Evolutionary conservation across 2,888 invertebrate species (phyloP), one percentile per base, ranked within the genome.

Genomic region (Drosophila stalkeri): DNA sequence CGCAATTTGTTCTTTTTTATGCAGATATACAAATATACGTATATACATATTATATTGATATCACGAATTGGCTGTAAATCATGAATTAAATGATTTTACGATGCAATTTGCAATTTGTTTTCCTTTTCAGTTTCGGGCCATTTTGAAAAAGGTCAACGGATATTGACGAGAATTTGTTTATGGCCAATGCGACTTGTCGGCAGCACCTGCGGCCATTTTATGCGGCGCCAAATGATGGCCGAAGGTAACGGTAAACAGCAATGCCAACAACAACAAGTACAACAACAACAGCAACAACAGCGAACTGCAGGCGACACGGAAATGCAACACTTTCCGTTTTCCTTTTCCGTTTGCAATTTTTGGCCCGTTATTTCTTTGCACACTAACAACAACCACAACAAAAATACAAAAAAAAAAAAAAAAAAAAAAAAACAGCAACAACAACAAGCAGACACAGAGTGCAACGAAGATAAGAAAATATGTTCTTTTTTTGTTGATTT

Each of bases 291-390:
- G 31, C 39, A 71, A 35, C 59, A 67, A 54, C 47, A 54, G 43
- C 39, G 31, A 43, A 37, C 52, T 52, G 64, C 60, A 71, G 56
- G 23, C 59, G 65, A 73, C 66, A 83, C 81, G 86, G 83, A 86
- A 84, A 76, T 86, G 87, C 86, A 86, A 86, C 86, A 86, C 89
- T 87, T 86, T 83, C 78, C 86, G 72, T 76, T 80, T 86, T 75
- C 77, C 67, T 62, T 56, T 75, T 83, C 82, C 75, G 74, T 71
- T 87, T 77, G 74, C 56, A 73, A 66, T 79, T 81, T 76, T 67
- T 76, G 62, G 52, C 70, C 63, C 61, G 33, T 64, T 61, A 47
- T 76, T 80, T 66, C 51, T 47, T 87, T 77, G 66, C 74, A 72
- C 73, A 54, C 59, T 46, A 69, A 62, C 44, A 82, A 68, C 43